Evolutionary conservation across 2,113 vertebrate genomes (phyloP).

Genomic region (Carassius gibelio): DNA sequence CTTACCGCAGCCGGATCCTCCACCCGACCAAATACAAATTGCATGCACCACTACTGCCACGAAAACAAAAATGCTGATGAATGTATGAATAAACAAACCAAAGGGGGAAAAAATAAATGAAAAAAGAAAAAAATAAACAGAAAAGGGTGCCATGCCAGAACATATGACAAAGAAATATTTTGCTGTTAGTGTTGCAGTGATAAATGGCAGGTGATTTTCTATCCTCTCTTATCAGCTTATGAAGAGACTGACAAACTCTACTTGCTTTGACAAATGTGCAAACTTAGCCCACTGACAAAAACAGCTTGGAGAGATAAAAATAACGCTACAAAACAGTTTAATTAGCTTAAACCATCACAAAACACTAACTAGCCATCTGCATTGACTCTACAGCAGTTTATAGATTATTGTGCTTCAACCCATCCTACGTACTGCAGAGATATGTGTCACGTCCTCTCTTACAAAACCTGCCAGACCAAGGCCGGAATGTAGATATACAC

Average conservation of each 20-base stretch:
- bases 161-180: conserved; percentile 46
- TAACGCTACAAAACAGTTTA: neutral
- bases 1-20: conserved; percentile 75
- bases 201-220: conserved; percentile 49
- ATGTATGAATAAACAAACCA: conserved; percentile 48
- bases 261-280: conserved; percentile 21
- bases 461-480: neutral
- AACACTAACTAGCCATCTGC: conserved; percentile 19
- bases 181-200: conserved; percentile 47
- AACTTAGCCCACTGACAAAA: conserved; percentile 29
- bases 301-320: conserved; percentile 6
- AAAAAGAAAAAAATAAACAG: neutral
- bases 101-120: conserved; percentile 21
- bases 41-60: conserved; percentile 69
- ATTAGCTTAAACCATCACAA: neutral
- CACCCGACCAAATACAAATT: conserved; percentile 71
- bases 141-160: conserved; percentile 47
- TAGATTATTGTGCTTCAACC: conserved; percentile 50
- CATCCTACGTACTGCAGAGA: conserved; percentile 34
- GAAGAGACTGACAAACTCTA: conserved; percentile 29
- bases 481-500: conserved; percentile 32
- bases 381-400: conserved; percentile 26
- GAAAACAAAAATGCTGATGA: conserved; percentile 56
- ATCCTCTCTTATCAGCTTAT: conserved; percentile 40
- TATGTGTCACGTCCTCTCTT: conserved; percentile 41